Conservation (phyloP, 1,140 invertebrate species). For the Anastrepha ludens region DNA sequence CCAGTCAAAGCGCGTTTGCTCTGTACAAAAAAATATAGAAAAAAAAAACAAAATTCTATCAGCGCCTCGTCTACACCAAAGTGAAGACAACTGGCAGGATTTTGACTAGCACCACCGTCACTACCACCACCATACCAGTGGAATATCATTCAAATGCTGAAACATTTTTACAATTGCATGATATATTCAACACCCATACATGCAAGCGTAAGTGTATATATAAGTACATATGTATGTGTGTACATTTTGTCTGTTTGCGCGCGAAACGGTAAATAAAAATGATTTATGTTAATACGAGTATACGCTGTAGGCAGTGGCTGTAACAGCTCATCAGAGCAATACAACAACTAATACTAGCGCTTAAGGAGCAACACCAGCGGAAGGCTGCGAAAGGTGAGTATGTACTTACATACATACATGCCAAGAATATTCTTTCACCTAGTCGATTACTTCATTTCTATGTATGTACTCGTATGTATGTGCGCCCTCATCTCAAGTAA, state of each 20-base stretch:
- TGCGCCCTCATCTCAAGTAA: background rate
- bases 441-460: background rate
- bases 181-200: background rate
- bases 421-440: too few species aligned
- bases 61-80: background rate
- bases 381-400: background rate
- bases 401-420: too few species aligned
- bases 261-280: conserved; percentile 72
- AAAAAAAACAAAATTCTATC: background rate
- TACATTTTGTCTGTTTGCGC: background rate
- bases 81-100: conserved; percentile 1
- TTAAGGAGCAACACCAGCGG: background rate
- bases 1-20: too few species aligned
- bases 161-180: background rate
- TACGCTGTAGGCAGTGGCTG: conserved; percentile 54
- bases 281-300: conserved; percentile 71
- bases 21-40: background rate
- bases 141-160: background rate
- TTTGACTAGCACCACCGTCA: conserved; percentile 1
- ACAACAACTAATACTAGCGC: background rate
- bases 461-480: background rate
- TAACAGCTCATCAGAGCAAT: conserved; percentile 40
- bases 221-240: background rate
- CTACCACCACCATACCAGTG: background rate
- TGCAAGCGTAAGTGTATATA: background rate